A percentile compares a stretch with the other conserved stretches of the same genome.
phyloP scores from a whole-genome alignment of 2,113 vertebrate species.

The human (Homo sapiens) region DNA sequence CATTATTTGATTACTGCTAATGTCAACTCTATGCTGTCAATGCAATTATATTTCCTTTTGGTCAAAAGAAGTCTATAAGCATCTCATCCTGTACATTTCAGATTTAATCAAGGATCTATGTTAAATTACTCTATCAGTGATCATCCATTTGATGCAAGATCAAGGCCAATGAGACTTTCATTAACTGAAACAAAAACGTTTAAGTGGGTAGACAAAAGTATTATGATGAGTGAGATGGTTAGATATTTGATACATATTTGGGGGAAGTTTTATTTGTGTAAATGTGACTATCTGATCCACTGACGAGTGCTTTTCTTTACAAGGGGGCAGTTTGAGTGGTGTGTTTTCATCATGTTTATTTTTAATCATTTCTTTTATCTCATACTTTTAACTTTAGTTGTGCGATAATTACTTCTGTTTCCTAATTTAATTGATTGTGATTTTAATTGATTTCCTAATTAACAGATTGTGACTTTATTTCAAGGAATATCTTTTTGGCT shows the following conservation, averaged over 20 bases:
- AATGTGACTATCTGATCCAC: background rate
- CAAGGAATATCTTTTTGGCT: slow-evolving; percentile 62
- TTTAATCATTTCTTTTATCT: slow-evolving; percentile 71
- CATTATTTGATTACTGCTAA: background rate
- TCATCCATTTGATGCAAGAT: background rate
- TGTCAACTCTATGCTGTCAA: background rate
- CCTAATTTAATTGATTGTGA: slow-evolving; percentile 61
- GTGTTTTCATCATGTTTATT: slow-evolving; percentile 6
- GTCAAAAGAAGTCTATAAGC: background rate
- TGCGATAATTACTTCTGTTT: slow-evolving; percentile 78
- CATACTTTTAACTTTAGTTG: slow-evolving; percentile 71
- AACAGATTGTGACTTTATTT: slow-evolving; percentile 72
- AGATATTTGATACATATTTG: background rate
- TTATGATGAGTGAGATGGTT: background rate
- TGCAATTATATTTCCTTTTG: slow-evolving; percentile 14
- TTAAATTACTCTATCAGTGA: background rate
- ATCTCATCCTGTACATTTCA: background rate
- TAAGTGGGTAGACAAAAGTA: background rate
- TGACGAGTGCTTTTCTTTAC: background rate
- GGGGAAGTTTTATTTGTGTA: slow-evolving; percentile 24
- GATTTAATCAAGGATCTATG: background rate
- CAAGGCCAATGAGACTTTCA: background rate
- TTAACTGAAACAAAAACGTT: background rate
- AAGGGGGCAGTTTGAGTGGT: slow-evolving; percentile 40
- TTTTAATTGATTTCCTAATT: too few relatives aligned